Conservation (phyloP, 2,888 invertebrate genomes). For the Drosophila antonietae region DNA sequence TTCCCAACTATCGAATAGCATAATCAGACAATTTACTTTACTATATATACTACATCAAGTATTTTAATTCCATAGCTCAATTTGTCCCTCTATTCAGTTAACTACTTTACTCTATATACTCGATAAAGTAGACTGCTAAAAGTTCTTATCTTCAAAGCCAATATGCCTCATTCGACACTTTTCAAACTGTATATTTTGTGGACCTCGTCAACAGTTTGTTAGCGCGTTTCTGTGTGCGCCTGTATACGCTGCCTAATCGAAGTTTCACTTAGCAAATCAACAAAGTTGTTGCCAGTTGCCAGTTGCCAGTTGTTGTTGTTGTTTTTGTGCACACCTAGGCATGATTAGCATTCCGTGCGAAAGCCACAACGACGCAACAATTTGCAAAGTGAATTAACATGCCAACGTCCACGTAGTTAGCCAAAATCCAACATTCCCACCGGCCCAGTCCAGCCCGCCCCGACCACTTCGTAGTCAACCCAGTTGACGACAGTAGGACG, state of each 20-base stretch:
- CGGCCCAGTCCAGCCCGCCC: neutral
- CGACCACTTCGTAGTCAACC: neutral
- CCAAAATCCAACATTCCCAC: constrained; percentile 17
- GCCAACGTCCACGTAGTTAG: constrained; percentile 54
- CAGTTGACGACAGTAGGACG: neutral
- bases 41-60: no score
- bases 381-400: constrained; percentile 78
- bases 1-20: no score
- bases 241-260: constrained; percentile 63
- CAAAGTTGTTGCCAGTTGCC: constrained; percentile 65
- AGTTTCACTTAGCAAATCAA: constrained; percentile 78
- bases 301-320: constrained; percentile 16
- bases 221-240: constrained; percentile 37
- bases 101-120: neutral
- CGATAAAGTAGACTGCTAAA: neutral
- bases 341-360: constrained; percentile 68
- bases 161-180: neutral
- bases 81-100: neutral
- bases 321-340: constrained; percentile 56
- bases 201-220: constrained; percentile 46
- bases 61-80: no score
- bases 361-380: constrained; percentile 64
- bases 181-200: constrained; percentile 8
- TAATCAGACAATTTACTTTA: no score
- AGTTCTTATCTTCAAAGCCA: neutral